A percentile compares a stretch with the other conserved stretches of the same genome.
Evolutionary conservation across 2,888 invertebrate species (phyloP).

Genomic region (Dusona sp.): DNA sequence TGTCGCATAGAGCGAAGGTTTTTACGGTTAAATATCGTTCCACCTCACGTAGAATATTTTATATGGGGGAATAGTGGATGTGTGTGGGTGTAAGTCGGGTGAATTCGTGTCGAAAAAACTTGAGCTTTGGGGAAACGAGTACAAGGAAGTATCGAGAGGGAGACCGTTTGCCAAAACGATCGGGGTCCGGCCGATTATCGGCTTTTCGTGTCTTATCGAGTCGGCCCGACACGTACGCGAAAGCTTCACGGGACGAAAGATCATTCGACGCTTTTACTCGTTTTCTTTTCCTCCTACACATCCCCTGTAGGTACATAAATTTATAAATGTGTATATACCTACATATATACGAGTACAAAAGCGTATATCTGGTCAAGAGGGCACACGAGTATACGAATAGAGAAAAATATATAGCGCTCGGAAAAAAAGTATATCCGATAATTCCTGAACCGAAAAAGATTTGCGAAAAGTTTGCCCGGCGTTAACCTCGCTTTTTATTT

Average conservation of each 20-base stretch:
- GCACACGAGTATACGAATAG: not conserved
- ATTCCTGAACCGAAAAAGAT: constrained; percentile 48
- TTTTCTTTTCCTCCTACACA: constrained; percentile 1
- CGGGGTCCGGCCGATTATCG: constrained; percentile 70
- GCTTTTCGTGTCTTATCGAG: constrained; percentile 79
- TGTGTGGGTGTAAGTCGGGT: constrained; percentile 5
- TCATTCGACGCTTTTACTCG: constrained; percentile 42
- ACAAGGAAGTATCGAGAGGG: constrained; percentile 53
- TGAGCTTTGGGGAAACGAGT: constrained; percentile 17
- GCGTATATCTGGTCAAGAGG: not conserved
- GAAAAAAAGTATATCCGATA: constrained; percentile 31
- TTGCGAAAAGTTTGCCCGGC: constrained; percentile 62
- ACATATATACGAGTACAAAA: constrained; percentile 10
- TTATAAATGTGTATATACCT: not conserved
- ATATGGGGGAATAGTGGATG: not conserved
- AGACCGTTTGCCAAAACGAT: constrained; percentile 65
- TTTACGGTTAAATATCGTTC: constrained; percentile 12
- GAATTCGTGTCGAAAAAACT: constrained; percentile 57
- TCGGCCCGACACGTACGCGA: constrained; percentile 73
- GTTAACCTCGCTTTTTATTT: constrained; percentile 56
- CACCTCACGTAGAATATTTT: constrained; percentile 20
- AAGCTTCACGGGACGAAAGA: constrained; percentile 43
- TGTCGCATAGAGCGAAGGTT: not conserved
- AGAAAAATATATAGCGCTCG: constrained; percentile 26
- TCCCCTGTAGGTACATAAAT: constrained; percentile 14